These are phyloP conservation scores for Napeogenes inachia DNA, from an alignment of 2,888 invertebrate genomes.

Conservation along the genomic window DNA sequence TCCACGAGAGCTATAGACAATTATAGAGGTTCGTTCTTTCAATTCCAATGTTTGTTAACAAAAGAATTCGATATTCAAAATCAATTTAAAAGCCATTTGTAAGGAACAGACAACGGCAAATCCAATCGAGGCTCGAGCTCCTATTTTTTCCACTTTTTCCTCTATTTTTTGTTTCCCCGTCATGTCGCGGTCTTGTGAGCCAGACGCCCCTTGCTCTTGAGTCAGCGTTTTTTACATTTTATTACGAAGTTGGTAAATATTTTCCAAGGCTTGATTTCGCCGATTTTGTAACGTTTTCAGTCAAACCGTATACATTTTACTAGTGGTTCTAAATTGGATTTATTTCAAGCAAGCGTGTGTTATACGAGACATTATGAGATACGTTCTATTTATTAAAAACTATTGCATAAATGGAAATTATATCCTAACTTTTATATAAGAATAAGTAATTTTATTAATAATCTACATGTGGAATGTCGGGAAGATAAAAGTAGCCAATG, in stretches of 20 bases:
- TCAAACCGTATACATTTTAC: slow-evolving; percentile 32
- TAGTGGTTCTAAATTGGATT: slow-evolving; percentile 23
- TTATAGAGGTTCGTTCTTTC: slow-evolving; percentile 18
- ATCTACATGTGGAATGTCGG: too few species aligned
- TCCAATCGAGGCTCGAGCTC: slow-evolving; percentile 67
- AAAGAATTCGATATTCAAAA: slow-evolving; percentile 64
- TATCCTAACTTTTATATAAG: not conserved
- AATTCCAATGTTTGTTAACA: slow-evolving; percentile 48
- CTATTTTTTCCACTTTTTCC: slow-evolving; percentile 58
- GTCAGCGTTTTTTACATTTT: slow-evolving; percentile 72
- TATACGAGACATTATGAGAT: not conserved
- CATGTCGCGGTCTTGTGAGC: slow-evolving; percentile 72
- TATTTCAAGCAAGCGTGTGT: slow-evolving; percentile 15
- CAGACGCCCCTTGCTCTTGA: slow-evolving; percentile 74
- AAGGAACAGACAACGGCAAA: slow-evolving; percentile 74
- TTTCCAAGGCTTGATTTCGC: slow-evolving; percentile 62
- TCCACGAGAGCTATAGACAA: slow-evolving; percentile 15
- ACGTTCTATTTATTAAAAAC: too few species aligned
- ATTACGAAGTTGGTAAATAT: slow-evolving; percentile 73
- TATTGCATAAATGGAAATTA: not conserved
- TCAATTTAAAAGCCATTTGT: slow-evolving; percentile 75
- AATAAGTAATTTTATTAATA: too few species aligned
- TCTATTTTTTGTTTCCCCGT: slow-evolving; percentile 60
- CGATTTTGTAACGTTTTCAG: slow-evolving; percentile 49
- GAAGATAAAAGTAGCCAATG: too few species aligned